Evolutionary conservation across 1,140 invertebrate species (phyloP), one percentile per base, ranked within the genome.

Genomic region (Macrotrachela quadricornifera): DNA sequence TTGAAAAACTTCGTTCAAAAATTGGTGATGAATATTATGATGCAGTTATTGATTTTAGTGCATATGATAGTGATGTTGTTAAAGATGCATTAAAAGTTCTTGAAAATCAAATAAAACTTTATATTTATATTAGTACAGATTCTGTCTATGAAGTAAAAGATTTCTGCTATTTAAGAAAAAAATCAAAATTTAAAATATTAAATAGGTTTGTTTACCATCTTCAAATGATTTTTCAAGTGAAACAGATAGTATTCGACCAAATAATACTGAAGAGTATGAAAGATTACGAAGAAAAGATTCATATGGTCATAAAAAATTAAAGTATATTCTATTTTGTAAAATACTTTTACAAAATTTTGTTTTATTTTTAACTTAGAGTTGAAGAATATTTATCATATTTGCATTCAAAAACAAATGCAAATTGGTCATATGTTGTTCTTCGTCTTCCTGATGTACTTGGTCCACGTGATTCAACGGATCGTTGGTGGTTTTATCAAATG

Each of bases 401-500:
- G 17, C 61, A 63, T 39, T 42, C 55, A 18, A 30, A 45, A 13
- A 40, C 50, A n/a, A 55, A 59, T 6, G 56, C 44, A n/a, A 65
- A 62, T 15, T 51, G 67, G 6, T 62, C 65, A 0, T 74, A 63
- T 56, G 54, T 74, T 13, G 62, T 69, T 17, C 58, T 74, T 1
- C 60, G 73, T 21, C 60, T 74, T 43, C 71, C 73, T 0, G 73
- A 75, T 57, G 72, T 74, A 1, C 59, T 75, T 37, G 73, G 73
- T 21, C 65, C 70, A 38, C 56, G 71, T 21, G 73, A 74, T 55
- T 71, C 64, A 36, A 74, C 72, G 0, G 61, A 70, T 51, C 55
- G 73, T 8, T 73, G 63, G 62, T 74, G 72, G 73, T 63, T 68
- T 1, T 74, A 74, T 59, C 71, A 73, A 52, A 44, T 73, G 40